Evolutionary conservation across 2,113 vertebrate species (phyloP), one percentile per base, ranked within the genome.

Genomic region (Tachycineta bicolor): DNA sequence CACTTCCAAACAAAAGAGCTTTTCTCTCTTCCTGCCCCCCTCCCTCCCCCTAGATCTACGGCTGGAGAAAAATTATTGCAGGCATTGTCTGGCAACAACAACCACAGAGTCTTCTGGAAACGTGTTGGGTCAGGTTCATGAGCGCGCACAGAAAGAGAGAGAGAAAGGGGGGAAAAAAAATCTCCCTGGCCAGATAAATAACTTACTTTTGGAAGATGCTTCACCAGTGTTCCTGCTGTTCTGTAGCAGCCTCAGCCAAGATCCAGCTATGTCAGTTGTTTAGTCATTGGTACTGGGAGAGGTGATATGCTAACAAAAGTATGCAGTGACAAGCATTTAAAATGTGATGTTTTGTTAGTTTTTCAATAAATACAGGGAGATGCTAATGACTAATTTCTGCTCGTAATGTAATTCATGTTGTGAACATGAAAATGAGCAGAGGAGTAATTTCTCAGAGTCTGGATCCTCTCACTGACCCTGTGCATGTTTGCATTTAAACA

Each of bases 111-210:
- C 87, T 86, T 97, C 96, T 96, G 90, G 96, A 97, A 96, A 96
- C 97, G 94, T 96, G 96, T 96, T 96, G 94, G 94, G 95, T 97
- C 97, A 97, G 96, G 97, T 96, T 98, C 95, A 94, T 50, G 93
- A 96, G 93, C 44, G 33, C 11, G 0, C 63, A 24, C 53, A 76
- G 89, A 94, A 62, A 89, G 70, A 56, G 47, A 89, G 56, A 78
- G 29, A 67, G 55, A 64, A 43, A 9, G 6, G 6, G 5, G 20
- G 8, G 18, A 0, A 0, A 1, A 1, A 8, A 16, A 58, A 39
- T 44, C 91, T 92, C 89, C 78, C 90, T 87, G 79, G 95, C 96
- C 95, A 94, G 90, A 97, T 96, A 97, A 97, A 95, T 95, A 94
- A 83, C 52, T 97, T 73, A 12, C 63, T 95, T 96, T 97, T 97